Evolutionary conservation across 1,140 invertebrate species (phyloP).

Genomic region (Drosophila takahashii): DNA sequence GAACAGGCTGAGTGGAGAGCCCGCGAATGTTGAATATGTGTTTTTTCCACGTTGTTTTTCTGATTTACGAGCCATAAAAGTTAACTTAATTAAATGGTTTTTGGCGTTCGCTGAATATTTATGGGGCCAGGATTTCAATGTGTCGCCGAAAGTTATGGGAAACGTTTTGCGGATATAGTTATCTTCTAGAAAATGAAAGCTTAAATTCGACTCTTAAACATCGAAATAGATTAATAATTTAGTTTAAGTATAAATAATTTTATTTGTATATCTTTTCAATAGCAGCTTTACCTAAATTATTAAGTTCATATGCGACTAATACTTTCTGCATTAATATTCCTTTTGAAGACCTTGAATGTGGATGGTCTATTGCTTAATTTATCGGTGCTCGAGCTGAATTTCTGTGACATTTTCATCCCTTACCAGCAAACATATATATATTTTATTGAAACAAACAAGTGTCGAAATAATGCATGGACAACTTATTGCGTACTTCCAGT

Average conservation of each 20-base stretch:
- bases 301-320: not conserved
- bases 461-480: slow-evolving; percentile 53
- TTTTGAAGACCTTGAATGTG: not conserved
- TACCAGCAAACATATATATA: slow-evolving; percentile 33
- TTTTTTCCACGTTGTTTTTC: slow-evolving; percentile 65
- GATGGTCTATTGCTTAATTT: not conserved
- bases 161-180: slow-evolving; percentile 8
- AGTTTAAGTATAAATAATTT: too few relatives aligned
- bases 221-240: too few relatives aligned
- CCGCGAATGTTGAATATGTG: slow-evolving; percentile 35
- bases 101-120: slow-evolving; percentile 71
- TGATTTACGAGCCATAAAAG: slow-evolving; percentile 81
- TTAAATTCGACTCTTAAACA: too few relatives aligned
- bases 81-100: slow-evolving; percentile 82
- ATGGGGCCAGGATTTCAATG: slow-evolving; percentile 46
- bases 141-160: slow-evolving; percentile 16
- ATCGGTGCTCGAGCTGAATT: not conserved
- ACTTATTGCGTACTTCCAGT: slow-evolving; percentile 51
- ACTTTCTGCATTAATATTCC: too few relatives aligned
- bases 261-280: not conserved
- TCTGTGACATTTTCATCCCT: slow-evolving; percentile 13
- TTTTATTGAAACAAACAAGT: slow-evolving; percentile 46
- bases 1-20: slow-evolving; percentile 51
- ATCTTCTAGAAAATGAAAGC: not conserved
- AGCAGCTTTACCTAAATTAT: not conserved